Base-by-base conservation (phyloP, 2,888 invertebrate genomes). In the Brachynemurus nebulosus region DNA sequence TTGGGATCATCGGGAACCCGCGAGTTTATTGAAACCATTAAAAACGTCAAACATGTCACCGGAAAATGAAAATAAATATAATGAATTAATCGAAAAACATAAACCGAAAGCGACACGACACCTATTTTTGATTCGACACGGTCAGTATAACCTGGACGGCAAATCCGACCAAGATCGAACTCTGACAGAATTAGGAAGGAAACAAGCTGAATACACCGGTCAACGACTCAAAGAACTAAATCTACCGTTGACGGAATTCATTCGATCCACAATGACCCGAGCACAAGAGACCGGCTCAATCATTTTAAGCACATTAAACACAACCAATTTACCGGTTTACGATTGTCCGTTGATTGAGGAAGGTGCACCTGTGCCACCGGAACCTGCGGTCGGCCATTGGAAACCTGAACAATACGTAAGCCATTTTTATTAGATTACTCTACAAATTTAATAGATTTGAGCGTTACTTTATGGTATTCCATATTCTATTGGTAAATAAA, bases 291-390 rank as follows among this genome's bases (percentile, higher is more conserved):
- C 97, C 0, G 86, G 89, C 0, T 68, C 74, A 9, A 78, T 95
- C 23, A 90, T 97, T 50, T 71, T 79, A 20, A 71, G 79, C 53
- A 72, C 74, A 55, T 67, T 96, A 37, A 72, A 37, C 12, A 7
- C 12, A 20, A 72, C 66, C 5, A 48, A 60, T 34, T 61, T 50
- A 71, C 73, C 66, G 12, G 69, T 80, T 1, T 69, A 71, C 45
- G 70, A 80, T 52, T 86, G 86, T 58, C 73, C 78, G 53, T 65
- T 89, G 53, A 65, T 98, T 16, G 76, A 86, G 46, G 97, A 98
- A 65, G 98, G 98, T 1, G 88, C 92, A 0, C 97, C 97, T 0
- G 80, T 92, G 52, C 85, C 88, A 1, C 95, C 96, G 0, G 95
- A 96, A 57, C 97, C 97, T 0, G 86, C 90, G 0, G 71, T 85